Percentiles rank a stretch among this genome's conserved stretches.
Conservation (phyloP, 2,797 vertebrate genomes). For the Danio kyathit region DNA sequence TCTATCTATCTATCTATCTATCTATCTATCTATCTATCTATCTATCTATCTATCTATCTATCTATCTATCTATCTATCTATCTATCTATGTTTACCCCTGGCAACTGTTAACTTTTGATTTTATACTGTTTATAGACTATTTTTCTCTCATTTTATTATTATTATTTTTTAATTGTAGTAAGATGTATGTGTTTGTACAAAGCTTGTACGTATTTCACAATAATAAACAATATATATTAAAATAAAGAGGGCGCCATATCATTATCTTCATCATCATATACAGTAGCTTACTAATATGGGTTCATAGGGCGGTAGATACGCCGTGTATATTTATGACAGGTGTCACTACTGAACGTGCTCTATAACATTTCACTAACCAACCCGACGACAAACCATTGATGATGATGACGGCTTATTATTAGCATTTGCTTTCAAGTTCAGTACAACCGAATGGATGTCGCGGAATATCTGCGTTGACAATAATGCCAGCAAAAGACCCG, state of each 20-base stretch:
- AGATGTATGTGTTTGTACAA: no score
- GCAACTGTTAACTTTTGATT: no score
- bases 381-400: slow-evolving; percentile 20
- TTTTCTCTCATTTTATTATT: no score
- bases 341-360: background rate
- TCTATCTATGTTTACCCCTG: no score
- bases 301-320: slow-evolving; percentile 5
- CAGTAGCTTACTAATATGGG: background rate
- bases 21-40: no score
- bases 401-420: background rate
- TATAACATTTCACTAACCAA: background rate
- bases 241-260: slow-evolving; percentile 1
- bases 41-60: no score
- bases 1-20: no score
- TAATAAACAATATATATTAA: no score
- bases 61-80: no score
- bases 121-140: no score
- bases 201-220: no score
- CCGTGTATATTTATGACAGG: background rate
- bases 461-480: slow-evolving; percentile 17
- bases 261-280: background rate
- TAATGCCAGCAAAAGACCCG: slow-evolving; percentile 60
- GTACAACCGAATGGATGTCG: background rate
- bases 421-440: background rate
- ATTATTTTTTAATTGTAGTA: no score